Evolutionary conservation across 2,888 invertebrate species (phyloP), one percentile per base, ranked within the genome.

Genomic region (Platerodrilus igneus): DNA sequence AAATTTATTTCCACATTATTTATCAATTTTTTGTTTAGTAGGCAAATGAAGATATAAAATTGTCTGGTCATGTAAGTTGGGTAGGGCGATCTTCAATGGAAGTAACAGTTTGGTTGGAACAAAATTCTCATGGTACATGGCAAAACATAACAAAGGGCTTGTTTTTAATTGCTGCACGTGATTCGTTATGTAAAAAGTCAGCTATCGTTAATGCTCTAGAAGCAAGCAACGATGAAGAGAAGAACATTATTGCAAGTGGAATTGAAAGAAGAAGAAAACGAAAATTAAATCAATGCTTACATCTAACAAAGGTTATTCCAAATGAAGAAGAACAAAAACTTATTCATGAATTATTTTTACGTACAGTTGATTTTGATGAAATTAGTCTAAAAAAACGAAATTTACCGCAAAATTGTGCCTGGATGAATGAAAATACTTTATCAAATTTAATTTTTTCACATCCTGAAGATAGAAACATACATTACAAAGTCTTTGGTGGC

Each of bases 401-500:
- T 10, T 48, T 66, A 41, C 81, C 82, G 1, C 57, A 69, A 3
- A 74, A 76, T 47, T 68, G 71, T 25, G 69, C 73, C 4, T 84
- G 83, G 83, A 81, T 86, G 79, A 72, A 74, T n/a, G 73, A 76
- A 18, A 72, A 76, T 5, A 71, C 63, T 15, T 59, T 81, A 22
- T 77, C 76, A 34, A 83, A 77, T 56, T 67, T 77, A 2, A 70
- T 74, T 23, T 68, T 73, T 31, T 75, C 76, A 1, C 79, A 79
- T 55, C 80, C 80, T 0, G 76, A 79, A 61, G 71, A 85, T 62
- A 71, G 83, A 23, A 87, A 87, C 64, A 68, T 83, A 30, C 83
- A 84, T 57, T 81, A 83, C 62, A 84, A 80, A 52, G 72, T 76
- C 21, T 88, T 88, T 63, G 87, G 87, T 35, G 87, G 87, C 0